These are phyloP conservation scores for Drosophila kanapiae DNA, from an alignment of 1,140 invertebrate species.

Conservation along the genomic window DNA sequence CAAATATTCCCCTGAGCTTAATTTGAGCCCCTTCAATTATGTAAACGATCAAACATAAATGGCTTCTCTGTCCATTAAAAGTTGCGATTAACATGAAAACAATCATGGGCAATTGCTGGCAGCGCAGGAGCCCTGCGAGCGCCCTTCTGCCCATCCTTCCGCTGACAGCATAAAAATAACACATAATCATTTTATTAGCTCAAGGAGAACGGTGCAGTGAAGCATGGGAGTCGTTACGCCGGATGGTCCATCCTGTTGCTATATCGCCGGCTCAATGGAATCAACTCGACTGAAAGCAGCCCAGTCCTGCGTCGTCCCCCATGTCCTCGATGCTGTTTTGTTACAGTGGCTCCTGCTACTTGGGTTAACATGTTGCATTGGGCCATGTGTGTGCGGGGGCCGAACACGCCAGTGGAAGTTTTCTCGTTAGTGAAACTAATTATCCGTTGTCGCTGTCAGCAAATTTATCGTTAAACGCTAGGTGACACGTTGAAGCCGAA, in stretches of 20 bases:
- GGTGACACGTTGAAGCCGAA: slow-evolving; percentile 70
- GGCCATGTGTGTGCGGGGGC: slow-evolving; percentile 43
- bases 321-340: slow-evolving; percentile 27
- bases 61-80: slow-evolving; percentile 67
- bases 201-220: slow-evolving; percentile 64
- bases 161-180: slow-evolving; percentile 74
- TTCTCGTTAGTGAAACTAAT: slow-evolving; percentile 83
- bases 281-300: slow-evolving; percentile 20
- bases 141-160: slow-evolving; percentile 10
- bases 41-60: slow-evolving; percentile 46
- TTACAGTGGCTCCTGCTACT: slow-evolving; percentile 55
- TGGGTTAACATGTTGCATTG: slow-evolving; percentile 79
- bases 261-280: slow-evolving; percentile 30
- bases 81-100: slow-evolving; percentile 80
- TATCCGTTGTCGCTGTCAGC: slow-evolving; percentile 83
- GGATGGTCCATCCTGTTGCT: slow-evolving; percentile 74
- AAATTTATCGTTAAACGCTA: slow-evolving; percentile 81
- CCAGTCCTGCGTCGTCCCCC: slow-evolving; percentile 37
- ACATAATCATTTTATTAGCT: slow-evolving; percentile 83
- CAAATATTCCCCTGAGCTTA: slow-evolving; percentile 21
- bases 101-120: slow-evolving; percentile 71
- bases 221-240: slow-evolving; percentile 59
- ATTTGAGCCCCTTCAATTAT: slow-evolving; percentile 51
- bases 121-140: slow-evolving; percentile 14
- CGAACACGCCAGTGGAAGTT: slow-evolving; percentile 70